Percentiles rank a stretch among this genome's conserved stretches.
Evolutionary conservation across 2,888 invertebrate genomes (phyloP).

Genomic region (Eulithis testata): DNA sequence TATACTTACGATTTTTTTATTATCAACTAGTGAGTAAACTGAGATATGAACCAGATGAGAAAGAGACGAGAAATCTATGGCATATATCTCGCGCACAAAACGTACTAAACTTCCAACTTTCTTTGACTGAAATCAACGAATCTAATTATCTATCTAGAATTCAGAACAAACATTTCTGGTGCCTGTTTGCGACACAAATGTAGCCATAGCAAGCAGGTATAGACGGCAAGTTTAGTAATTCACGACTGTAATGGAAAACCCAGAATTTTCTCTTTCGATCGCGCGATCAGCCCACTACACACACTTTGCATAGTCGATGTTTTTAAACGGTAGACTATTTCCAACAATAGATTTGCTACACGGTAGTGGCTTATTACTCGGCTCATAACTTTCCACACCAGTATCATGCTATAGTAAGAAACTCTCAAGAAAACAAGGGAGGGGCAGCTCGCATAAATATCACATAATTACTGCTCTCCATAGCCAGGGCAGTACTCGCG

Average conservation of each 20-base stretch:
- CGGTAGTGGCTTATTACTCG: slow-evolving; percentile 32
- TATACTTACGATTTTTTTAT: too few species aligned
- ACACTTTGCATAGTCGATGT: not conserved
- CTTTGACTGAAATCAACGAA: too few species aligned
- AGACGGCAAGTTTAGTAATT: slow-evolving; percentile 9
- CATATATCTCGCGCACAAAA: too few species aligned
- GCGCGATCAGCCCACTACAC: not conserved
- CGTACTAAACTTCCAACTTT: too few species aligned
- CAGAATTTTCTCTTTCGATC: not conserved
- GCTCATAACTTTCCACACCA: slow-evolving; percentile 53
- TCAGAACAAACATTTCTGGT: too few species aligned
- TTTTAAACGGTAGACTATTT: not conserved
- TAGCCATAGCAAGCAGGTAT: not conserved
- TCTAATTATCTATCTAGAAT: too few species aligned
- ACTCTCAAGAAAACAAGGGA: slow-evolving; percentile 54
- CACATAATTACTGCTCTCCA: slow-evolving; percentile 68
- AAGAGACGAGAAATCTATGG: too few species aligned
- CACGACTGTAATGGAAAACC: slow-evolving; percentile 9
- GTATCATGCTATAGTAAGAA: slow-evolving; percentile 56
- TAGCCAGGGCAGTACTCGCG: slow-evolving; percentile 50
- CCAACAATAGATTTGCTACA: slow-evolving; percentile 1
- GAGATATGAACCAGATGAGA: too few species aligned
- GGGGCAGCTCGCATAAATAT: slow-evolving; percentile 66
- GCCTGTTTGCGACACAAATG: too few species aligned
- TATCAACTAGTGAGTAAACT: too few species aligned